Conservation (phyloP, 2,888 invertebrate species). For the Phengaris arion region DNA sequence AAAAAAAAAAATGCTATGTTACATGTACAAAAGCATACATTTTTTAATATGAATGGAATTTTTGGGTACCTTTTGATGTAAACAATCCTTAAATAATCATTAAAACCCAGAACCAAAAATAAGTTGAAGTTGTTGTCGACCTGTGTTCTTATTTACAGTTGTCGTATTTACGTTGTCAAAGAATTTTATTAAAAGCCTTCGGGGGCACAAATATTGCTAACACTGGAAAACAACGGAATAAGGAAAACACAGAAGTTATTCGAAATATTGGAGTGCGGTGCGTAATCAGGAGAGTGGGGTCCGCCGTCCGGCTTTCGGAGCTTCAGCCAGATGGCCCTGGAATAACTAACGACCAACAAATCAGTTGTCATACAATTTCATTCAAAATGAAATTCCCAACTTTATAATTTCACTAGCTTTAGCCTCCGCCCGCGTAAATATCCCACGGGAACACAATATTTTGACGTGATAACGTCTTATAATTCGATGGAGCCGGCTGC, state of each 20-base stretch:
- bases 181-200: not conserved
- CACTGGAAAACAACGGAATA: slow-evolving; percentile 4
- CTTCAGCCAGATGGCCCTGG: slow-evolving; percentile 2
- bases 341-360: slow-evolving; percentile 20
- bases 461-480: no score
- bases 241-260: slow-evolving; percentile 18
- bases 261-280: not conserved
- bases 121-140: not conserved
- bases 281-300: slow-evolving; percentile 11
- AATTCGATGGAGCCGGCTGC: no score
- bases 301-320: not conserved
- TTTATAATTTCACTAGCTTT: not conserved
- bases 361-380: not conserved
- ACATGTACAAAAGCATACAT: no score
- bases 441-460: no score
- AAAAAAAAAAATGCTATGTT: no score
- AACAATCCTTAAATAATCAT: no score
- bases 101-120: no score
- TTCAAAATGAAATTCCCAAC: not conserved
- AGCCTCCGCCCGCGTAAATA: no score
- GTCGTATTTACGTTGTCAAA: no score
- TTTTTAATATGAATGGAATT: no score
- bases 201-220: not conserved
- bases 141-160: not conserved
- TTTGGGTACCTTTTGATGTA: no score